These are phyloP conservation scores for Formicarius rufipectus DNA, from an alignment of 2,113 vertebrate species.

Conservation along the genomic window DNA sequence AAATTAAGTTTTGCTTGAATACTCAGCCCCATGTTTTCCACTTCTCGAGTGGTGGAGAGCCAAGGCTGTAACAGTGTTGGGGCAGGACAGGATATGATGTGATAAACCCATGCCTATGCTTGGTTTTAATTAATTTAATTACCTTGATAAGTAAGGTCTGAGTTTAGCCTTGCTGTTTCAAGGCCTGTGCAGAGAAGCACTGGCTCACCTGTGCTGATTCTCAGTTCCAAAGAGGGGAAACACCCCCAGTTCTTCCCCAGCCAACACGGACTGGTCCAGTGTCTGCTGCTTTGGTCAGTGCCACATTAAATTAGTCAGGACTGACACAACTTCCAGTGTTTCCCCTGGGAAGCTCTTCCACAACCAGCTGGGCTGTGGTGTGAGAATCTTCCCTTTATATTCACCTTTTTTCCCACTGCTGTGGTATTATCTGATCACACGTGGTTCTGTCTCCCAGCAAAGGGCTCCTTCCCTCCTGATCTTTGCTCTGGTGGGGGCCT, in stretches of 20 bases:
- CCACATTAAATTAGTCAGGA: neutral
- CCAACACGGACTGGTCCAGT: neutral
- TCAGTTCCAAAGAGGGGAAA: neutral
- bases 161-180: neutral
- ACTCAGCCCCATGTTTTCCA: neutral
- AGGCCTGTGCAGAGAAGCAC: neutral
- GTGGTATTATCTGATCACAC: neutral
- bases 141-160: neutral
- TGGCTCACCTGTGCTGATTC: neutral
- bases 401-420: neutral
- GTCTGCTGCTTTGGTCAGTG: neutral
- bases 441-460: neutral
- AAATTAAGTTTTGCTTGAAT: neutral
- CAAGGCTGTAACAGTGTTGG: neutral
- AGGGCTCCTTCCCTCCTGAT: neutral
- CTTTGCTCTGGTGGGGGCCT: neutral
- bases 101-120: neutral
- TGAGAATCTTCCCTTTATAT: neutral
- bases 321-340: neutral
- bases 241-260: neutral
- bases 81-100: neutral
- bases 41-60: neutral
- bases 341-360: neutral
- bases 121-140: neutral
- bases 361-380: neutral